These are phyloP conservation scores for Drosophila colorata DNA, from an alignment of 2,888 invertebrate species.

Conservation along the genomic window DNA sequence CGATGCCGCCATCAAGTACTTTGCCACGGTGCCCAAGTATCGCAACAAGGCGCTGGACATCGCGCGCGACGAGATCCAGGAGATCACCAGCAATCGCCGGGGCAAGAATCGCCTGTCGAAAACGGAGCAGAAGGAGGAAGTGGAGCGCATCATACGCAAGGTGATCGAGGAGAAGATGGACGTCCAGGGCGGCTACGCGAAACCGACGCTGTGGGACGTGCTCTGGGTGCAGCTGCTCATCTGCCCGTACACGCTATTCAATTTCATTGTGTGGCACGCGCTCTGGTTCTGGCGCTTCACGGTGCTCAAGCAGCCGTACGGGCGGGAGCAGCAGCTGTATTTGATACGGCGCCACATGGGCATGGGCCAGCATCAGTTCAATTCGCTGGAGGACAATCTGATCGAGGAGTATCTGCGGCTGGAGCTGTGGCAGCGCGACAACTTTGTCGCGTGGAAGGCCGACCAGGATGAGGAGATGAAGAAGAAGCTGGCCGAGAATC, in stretches of 20 bases:
- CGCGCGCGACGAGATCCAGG: constrained; percentile 87
- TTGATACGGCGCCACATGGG: constrained; percentile 92
- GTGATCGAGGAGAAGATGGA: constrained; percentile 97
- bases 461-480: constrained; percentile 94
- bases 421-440: constrained; percentile 93
- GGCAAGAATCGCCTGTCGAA: constrained; percentile 87
- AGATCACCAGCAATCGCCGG: constrained; percentile 84
- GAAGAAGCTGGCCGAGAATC: constrained; percentile 93
- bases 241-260: constrained; percentile 90
- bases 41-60: constrained; percentile 91
- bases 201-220: constrained; percentile 91
- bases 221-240: constrained; percentile 94
- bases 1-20: constrained; percentile 94
- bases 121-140: constrained; percentile 90
- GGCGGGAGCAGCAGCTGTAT: constrained; percentile 93
- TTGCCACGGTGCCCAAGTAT: constrained; percentile 95
- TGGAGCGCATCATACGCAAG: constrained; percentile 91
- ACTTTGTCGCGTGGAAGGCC: constrained; percentile 92
- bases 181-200: constrained; percentile 96
- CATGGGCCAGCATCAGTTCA: constrained; percentile 90
- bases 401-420: constrained; percentile 90
- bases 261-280: constrained; percentile 90
- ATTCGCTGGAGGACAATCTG: constrained; percentile 90
- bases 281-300: constrained; percentile 94
- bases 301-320: constrained; percentile 91